Evolutionary conservation across 2,113 vertebrate genomes (phyloP).

Genomic region (Trachemys scripta): DNA sequence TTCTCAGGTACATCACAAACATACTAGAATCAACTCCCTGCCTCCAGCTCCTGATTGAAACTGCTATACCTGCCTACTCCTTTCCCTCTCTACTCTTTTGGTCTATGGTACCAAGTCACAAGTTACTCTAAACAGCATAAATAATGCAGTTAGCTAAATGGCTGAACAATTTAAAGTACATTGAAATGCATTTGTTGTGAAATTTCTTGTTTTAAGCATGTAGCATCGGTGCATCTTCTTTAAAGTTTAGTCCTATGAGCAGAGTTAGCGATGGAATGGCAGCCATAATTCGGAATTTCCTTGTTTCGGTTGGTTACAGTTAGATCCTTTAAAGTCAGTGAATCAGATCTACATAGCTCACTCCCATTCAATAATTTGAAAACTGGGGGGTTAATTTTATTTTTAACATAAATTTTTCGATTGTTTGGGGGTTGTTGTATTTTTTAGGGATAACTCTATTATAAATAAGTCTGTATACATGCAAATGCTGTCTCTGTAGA

Average conservation of each 20-base stretch:
- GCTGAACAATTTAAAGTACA: not conserved
- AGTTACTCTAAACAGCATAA: not conserved
- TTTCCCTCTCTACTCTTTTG: not conserved
- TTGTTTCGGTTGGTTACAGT: not conserved
- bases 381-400: slow-evolving; percentile 15
- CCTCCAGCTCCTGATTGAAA: not conserved
- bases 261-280: not conserved
- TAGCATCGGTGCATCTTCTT: not conserved
- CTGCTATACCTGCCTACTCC: not conserved
- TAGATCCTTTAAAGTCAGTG: not conserved
- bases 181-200: not conserved
- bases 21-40: not conserved
- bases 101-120: not conserved
- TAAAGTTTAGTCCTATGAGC: not conserved
- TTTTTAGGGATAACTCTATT: slow-evolving; percentile 74
- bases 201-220: not conserved
- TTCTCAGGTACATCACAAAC: not conserved
- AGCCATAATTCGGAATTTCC: not conserved
- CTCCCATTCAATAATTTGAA: not conserved
- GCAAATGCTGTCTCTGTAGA: slow-evolving; percentile 78
- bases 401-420: slow-evolving; percentile 28
- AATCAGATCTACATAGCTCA: not conserved
- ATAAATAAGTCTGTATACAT: slow-evolving; percentile 80
- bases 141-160: not conserved
- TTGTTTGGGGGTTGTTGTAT: slow-evolving; percentile 56